phyloP scores from a whole-genome alignment of 2,113 vertebrate genomes.

The Sialia sialis region DNA sequence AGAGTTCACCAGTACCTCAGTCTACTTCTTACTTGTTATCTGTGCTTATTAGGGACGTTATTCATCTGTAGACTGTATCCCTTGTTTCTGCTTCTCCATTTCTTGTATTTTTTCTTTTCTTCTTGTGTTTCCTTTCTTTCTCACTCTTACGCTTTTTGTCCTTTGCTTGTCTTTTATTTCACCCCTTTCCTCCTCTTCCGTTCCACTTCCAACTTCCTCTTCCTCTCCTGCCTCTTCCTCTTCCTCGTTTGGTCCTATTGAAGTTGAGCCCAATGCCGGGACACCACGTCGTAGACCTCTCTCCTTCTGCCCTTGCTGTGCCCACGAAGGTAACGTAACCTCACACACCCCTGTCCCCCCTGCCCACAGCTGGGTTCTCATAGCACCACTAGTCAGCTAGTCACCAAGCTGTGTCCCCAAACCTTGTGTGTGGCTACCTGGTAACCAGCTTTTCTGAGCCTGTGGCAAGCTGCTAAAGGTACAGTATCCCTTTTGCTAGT shows the following conservation, averaged over 20 bases:
- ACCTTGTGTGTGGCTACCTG: slow-evolving; percentile 9
- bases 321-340: slow-evolving; percentile 97
- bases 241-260: slow-evolving; percentile 75
- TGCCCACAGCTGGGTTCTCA: slow-evolving; percentile 69
- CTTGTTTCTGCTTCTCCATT: slow-evolving; percentile 77
- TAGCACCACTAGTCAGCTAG: slow-evolving; percentile 54
- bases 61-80: slow-evolving; percentile 72
- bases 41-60: slow-evolving; percentile 64
- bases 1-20: slow-evolving; percentile 13
- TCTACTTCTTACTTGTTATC: slow-evolving; percentile 52
- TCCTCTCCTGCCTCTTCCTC: slow-evolving; percentile 62
- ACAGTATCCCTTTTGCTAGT: slow-evolving; percentile 71
- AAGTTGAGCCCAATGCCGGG: slow-evolving; percentile 97
- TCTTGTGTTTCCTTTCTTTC: slow-evolving; percentile 68
- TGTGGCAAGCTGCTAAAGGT: slow-evolving; percentile 60
- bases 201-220: slow-evolving; percentile 71
- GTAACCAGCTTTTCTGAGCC: slow-evolving; percentile 37
- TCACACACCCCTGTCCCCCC: slow-evolving; percentile 36
- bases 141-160: slow-evolving; percentile 76
- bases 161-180: slow-evolving; percentile 77
- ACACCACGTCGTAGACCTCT: slow-evolving; percentile 96
- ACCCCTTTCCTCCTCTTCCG: slow-evolving; percentile 66
- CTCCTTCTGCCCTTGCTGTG: slow-evolving; percentile 99
- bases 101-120: slow-evolving; percentile 71
- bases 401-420: slow-evolving; percentile 12